A percentile compares a stretch with the other conserved stretches of the same genome.
Conservation (phyloP, 2,113 vertebrate genomes). For the Meles meles region DNA sequence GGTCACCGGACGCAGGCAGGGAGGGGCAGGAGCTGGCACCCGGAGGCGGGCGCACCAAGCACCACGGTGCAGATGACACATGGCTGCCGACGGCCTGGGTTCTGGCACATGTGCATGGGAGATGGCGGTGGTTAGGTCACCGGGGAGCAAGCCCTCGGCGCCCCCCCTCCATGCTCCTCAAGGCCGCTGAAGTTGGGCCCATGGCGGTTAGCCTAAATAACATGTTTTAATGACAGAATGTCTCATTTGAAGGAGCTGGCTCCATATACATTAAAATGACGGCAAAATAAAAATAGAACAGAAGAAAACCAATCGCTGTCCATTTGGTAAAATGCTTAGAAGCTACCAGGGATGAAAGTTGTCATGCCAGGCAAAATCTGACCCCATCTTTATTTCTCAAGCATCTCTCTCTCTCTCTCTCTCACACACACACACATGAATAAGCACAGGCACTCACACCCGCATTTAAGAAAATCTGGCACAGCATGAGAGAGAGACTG, state of each 20-base stretch:
- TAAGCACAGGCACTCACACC: not conserved
- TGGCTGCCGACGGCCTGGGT: not conserved
- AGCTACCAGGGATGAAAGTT: not conserved
- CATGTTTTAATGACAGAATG: constrained; percentile 33
- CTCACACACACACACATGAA: rapidly evolving
- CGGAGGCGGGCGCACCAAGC: constrained; percentile 5
- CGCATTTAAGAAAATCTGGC: not conserved
- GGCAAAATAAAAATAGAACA: constrained; percentile 56
- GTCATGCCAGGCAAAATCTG: not conserved
- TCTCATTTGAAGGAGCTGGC: constrained; percentile 1
- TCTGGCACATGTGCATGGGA: not conserved
- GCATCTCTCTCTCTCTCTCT: not conserved
- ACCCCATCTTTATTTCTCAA: not conserved
- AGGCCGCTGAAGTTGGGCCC: not conserved
- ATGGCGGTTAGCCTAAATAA: not conserved
- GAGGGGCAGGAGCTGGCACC: constrained; percentile 48
- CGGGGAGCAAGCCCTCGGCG: not conserved
- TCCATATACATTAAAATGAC: constrained; percentile 48
- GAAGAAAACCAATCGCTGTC: constrained; percentile 29
- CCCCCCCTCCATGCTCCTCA: not conserved
- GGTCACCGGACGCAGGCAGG: constrained; percentile 67
- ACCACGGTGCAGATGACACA: not conserved
- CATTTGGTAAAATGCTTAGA: constrained; percentile 6
- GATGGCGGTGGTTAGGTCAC: not conserved
- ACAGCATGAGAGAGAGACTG: not conserved